Evolutionary conservation across 2,113 vertebrate species (phyloP).

Genomic region (Melospiza melodia): DNA sequence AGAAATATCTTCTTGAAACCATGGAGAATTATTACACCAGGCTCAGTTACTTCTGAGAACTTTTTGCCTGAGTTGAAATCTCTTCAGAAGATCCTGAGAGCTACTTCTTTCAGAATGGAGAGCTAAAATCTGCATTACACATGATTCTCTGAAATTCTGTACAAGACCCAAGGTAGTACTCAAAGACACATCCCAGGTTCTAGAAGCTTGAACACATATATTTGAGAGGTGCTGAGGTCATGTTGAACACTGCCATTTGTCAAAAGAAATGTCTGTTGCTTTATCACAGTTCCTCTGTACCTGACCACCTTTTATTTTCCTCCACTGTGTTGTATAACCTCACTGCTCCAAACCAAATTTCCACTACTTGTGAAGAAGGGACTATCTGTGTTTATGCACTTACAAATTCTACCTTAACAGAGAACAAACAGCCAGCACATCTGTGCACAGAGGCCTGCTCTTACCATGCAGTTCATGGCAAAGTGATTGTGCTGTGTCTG

Average conservation of each 20-base stretch:
- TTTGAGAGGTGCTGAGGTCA: neutral
- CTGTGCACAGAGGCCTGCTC: neutral
- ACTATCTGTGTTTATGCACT: neutral
- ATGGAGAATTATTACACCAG: neutral
- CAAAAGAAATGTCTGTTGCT: neutral
- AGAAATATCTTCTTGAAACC: neutral
- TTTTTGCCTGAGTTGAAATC: neutral
- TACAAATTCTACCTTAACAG: neutral
- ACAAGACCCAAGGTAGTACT: neutral
- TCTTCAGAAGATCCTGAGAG: neutral
- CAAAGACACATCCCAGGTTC: neutral
- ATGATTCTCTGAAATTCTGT: neutral
- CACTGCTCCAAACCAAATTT: neutral
- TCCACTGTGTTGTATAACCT: neutral
- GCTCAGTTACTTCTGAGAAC: neutral
- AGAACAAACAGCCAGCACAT: neutral
- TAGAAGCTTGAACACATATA: neutral
- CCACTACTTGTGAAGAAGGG: neutral
- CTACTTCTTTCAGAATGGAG: neutral
- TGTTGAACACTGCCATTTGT: neutral
- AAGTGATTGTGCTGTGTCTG: constrained; percentile 99
- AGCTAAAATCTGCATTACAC: neutral
- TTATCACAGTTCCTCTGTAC: neutral
- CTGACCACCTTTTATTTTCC: neutral
- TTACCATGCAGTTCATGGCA: constrained; percentile 99